These are phyloP conservation scores for Parazoanthus darwini DNA, from an alignment of 92 coral and sea anemone genomes.

Conservation along the genomic window DNA sequence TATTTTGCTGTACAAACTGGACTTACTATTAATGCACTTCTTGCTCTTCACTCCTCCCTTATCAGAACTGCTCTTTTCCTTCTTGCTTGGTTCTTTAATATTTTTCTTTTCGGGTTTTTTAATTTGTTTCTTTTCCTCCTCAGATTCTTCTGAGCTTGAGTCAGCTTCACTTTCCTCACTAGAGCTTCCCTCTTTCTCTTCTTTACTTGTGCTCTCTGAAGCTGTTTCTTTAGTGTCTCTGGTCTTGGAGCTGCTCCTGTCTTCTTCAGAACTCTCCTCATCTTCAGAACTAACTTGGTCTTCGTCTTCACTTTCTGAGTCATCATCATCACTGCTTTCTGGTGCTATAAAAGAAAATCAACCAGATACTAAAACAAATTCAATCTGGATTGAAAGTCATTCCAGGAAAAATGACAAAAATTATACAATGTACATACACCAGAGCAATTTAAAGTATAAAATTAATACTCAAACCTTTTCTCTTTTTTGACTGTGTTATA, in stretches of 20 bases:
- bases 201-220: not conserved
- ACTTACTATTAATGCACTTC: not conserved
- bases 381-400: too few species aligned
- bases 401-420: too few species aligned
- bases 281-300: conserved; percentile 13
- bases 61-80: not conserved
- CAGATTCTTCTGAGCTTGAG: not conserved
- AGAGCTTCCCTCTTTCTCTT: conserved; percentile 33
- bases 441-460: too few species aligned
- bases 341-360: not conserved
- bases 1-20: too few species aligned
- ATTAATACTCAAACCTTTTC: too few species aligned
- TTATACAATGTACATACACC: not conserved
- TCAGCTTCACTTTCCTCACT: conserved; percentile 12
- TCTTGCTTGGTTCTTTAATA: not conserved
- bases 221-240: not conserved
- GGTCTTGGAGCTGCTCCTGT: too few species aligned
- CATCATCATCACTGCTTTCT: conserved; percentile 32
- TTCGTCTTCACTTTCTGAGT: not conserved
- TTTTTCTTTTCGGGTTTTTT: not conserved
- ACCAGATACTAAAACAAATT: not conserved
- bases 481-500: not conserved
- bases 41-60: not conserved
- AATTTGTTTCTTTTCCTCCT: not conserved
- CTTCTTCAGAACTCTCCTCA: conserved; percentile 24